Evolutionary conservation across 2,797 vertebrate genomes (phyloP).

Genomic region (Enteromius viviparus): DNA sequence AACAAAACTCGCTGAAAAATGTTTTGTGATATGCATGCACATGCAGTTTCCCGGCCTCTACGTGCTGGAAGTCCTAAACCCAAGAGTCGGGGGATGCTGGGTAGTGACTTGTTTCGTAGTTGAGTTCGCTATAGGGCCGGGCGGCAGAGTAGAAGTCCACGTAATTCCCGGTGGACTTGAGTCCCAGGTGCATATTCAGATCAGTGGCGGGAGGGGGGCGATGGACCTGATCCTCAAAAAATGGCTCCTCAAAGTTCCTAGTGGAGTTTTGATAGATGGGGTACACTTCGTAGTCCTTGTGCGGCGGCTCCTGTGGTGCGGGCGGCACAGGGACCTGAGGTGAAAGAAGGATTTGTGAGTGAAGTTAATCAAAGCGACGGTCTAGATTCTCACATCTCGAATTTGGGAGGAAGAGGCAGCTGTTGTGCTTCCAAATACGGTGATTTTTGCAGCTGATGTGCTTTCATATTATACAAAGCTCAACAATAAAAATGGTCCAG

Average conservation of each 20-base stretch:
- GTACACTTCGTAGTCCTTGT: constrained; percentile 86
- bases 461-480: not conserved
- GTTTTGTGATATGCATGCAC: constrained; percentile 89
- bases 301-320: constrained; percentile 84
- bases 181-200: constrained; percentile 98
- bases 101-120: constrained; percentile 99
- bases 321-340: constrained; percentile 85
- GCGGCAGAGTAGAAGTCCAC: constrained; percentile 99
- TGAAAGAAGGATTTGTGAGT: not conserved
- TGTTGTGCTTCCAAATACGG: not conserved
- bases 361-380: not conserved
- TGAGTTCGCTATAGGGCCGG: constrained; percentile 98
- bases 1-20: constrained; percentile 85
- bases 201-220: constrained; percentile 87
- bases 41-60: constrained; percentile 79
- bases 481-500: not conserved
- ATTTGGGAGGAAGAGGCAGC: not conserved
- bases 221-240: constrained; percentile 90
- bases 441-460: not conserved
- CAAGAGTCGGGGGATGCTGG: constrained; percentile 97
- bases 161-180: constrained; percentile 98
- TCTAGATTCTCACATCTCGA: not conserved
- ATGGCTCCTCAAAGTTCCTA: constrained; percentile 87
- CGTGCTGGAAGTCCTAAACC: constrained; percentile 82
- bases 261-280: constrained; percentile 88